Percentiles rank a stretch among this genome's conserved stretches.
These are phyloP conservation scores for Tetragonisca angustula DNA, from an alignment of 2,888 invertebrate genomes.

Conservation along the genomic window DNA sequence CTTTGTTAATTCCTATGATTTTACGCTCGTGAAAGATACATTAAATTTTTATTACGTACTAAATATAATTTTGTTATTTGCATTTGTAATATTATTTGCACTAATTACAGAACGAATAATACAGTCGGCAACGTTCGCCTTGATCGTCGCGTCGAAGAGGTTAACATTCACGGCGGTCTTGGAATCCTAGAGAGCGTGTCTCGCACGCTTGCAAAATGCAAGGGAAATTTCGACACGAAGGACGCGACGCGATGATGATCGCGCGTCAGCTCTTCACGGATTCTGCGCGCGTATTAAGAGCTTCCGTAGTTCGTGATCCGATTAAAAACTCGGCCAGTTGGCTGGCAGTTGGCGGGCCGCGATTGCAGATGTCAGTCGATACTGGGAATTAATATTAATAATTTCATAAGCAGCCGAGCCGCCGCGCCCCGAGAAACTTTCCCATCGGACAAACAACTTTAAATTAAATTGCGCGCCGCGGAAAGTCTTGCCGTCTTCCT, in stretches of 20 bases:
- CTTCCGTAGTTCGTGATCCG: constrained; percentile 42
- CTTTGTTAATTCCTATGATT: too few species aligned
- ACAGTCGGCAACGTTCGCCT: too few species aligned
- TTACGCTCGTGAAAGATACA: too few species aligned
- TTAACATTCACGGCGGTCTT: not conserved
- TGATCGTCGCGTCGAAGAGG: too few species aligned
- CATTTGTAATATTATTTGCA: too few species aligned
- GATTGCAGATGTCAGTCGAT: constrained; percentile 33
- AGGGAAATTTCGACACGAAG: not conserved
- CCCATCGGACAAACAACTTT: constrained; percentile 72
- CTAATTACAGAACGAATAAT: too few species aligned
- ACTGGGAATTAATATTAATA: constrained; percentile 66
- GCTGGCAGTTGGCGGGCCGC: not conserved
- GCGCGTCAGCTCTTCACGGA: not conserved
- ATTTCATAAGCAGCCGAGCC: constrained; percentile 40
- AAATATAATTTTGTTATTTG: too few species aligned
- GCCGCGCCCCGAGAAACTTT: constrained; percentile 65
- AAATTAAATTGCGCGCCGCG: constrained; percentile 77
- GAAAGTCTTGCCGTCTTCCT: not conserved
- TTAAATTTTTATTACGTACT: too few species aligned
- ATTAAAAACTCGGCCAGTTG: constrained; percentile 41
- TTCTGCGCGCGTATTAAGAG: constrained; percentile 1
- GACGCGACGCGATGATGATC: not conserved
- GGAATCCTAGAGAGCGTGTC: not conserved
- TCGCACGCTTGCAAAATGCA: not conserved